Evolutionary conservation across 1,140 invertebrate genomes (phyloP), one percentile per base, ranked within the genome.

Genomic region (Pseudobourletiella spinata): DNA sequence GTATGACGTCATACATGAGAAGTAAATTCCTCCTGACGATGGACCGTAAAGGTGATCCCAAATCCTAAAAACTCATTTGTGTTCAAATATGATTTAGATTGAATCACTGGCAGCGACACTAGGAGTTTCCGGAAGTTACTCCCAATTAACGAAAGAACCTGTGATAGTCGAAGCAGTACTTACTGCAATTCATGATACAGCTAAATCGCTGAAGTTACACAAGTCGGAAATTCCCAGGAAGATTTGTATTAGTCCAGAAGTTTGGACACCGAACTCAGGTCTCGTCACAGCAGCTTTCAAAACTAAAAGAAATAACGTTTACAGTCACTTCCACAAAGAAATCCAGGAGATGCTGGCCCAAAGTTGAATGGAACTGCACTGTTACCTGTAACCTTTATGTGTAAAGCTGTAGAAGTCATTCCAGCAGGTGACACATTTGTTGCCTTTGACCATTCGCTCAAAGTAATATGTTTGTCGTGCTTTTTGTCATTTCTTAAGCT

Each of bases 91-190:
- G n/a, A n/a, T n/a, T n/a, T n/a, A n/a, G n/a, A n/a, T 93, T 3
- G 79, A 82, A 57, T 82, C 84, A 57, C 76, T 92, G 46, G 88
- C 86, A 0, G 70, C 66, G 1, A 82, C 81, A 63, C 70, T 85
- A 43, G 84, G 84, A 22, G n/a, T n/a, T n/a, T n/a, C n/a, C n/a
- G n/a, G n/a, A n/a, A n/a, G n/a, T n/a, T n/a, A n/a, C n/a, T n/a
- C n/a, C n/a, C n/a, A 87, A 56, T 78, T 96, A 4, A 95, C 91
- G 75, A 75, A 79, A 25, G 80, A 84, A 73, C 71, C 79, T 2
- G 73, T 78, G n/a, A 76, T 95, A 1, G 86, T 88, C 72, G 84
- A 87, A 73, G 83, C 81, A 11, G 85, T 92, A 28, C 74, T 89
- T 2, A 79, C 84, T 69, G 84, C 88, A 73, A 74, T 95, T 20